Conservation (phyloP, 2,888 invertebrate species). For the Leuctra nigra region DNA sequence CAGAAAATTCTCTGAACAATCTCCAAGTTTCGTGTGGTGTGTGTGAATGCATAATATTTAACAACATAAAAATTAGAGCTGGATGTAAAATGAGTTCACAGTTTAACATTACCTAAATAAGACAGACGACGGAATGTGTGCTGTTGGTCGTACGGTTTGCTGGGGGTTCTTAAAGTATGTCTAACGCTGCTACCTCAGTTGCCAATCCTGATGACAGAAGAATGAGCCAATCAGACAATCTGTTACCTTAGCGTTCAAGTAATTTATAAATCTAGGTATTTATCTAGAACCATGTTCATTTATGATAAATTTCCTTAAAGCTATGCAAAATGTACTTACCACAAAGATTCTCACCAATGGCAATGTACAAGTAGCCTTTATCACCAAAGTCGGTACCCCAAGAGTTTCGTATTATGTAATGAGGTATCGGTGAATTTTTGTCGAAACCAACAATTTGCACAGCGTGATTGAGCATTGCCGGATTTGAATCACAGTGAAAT, state of each 20-base stretch:
- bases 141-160: background rate
- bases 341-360: constrained; percentile 68
- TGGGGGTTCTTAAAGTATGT: constrained; percentile 36
- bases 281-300: background rate
- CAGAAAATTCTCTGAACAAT: too few relatives aligned
- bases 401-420: constrained; percentile 78
- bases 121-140: too few relatives aligned
- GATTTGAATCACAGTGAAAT: constrained; percentile 62
- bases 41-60: too few relatives aligned
- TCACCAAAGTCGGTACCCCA: constrained; percentile 76
- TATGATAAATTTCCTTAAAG: background rate
- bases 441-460: constrained; percentile 81
- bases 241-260: background rate
- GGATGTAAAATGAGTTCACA: background rate
- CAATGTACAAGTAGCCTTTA: constrained; percentile 68
- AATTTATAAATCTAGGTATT: background rate
- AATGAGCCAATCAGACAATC: background rate
- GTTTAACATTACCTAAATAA: too few relatives aligned
- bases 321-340: constrained; percentile 48
- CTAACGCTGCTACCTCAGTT: constrained; percentile 59
- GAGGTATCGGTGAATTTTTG: constrained; percentile 59
- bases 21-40: too few relatives aligned
- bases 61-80: background rate
- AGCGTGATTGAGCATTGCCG: constrained; percentile 65
- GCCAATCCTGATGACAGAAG: constrained; percentile 46